Evolutionary conservation across 2,113 vertebrate genomes (phyloP), one percentile per base, ranked within the genome.

Genomic region (Crotalus horridus): DNA sequence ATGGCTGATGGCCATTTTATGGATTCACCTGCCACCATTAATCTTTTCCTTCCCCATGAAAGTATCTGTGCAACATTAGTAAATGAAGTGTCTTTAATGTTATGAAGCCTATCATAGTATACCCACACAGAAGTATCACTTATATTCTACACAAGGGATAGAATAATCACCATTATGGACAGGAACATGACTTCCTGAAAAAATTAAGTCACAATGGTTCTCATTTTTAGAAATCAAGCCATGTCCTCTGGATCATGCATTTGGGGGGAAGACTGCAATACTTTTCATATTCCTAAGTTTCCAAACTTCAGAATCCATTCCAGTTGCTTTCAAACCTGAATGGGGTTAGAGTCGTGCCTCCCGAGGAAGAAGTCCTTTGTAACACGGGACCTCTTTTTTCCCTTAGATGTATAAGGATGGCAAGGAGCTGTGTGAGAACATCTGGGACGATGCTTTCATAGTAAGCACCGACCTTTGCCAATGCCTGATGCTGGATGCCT

Each of bases 341-440:
- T 21, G 11, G 55, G 20, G 2, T 91, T n/a, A n/a, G 20, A 61
- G 29, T 15, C 5, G 4, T 54, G 33, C 6, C 51, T 4, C 12
- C 2, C 23, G 39, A 26, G 69, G 39, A 33, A n/a, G 24, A 54
- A 3, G 12, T 11, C 4, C 7, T 48, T 17, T 8, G 17, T 90
- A 69, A 69, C 33, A 17, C 3, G 6, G 3, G 12, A 12, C 23
- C 20, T 74, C 43, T 61, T 43, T 85, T 61, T 90, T 46, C 64
- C 64, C 69, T 55, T 93, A 98, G 98, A 98, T 98, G 97, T 98
- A 98, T 95, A 97, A 97, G 53, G 97, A 98, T 0, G 98, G 98
- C 11, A 94, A 94, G 33, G 97, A 98, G 43, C 97, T 99, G 26
- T 99, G 98, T 1, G 97, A 97, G 95, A 97, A 97, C 15, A 94